Percentiles rank a stretch among this genome's conserved stretches.
These are phyloP conservation scores for Chrysolina americana DNA, from an alignment of 2,888 invertebrate species.

Conservation along the genomic window DNA sequence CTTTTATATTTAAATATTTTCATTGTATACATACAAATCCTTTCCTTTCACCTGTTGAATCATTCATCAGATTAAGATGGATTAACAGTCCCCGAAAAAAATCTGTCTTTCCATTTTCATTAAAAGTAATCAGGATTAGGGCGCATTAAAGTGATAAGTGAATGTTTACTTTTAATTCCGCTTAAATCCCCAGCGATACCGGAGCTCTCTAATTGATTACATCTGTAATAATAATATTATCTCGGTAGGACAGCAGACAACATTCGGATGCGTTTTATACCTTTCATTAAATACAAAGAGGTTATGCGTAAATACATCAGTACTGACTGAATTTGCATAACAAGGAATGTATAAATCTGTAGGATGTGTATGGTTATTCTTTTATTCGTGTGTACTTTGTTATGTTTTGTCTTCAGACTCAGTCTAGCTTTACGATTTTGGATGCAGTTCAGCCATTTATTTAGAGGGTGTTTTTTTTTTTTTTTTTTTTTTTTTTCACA, in stretches of 20 bases:
- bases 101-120: conserved; percentile 5
- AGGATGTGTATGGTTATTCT: neutral
- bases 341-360: conserved; percentile 27
- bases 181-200: conserved; percentile 11
- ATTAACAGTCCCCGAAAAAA: neutral
- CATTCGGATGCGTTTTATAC: conserved; percentile 31
- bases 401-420: too few species aligned
- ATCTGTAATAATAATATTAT: conserved; percentile 38
- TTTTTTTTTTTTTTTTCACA: too few species aligned
- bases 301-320: conserved; percentile 30
- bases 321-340: conserved; percentile 34
- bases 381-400: neutral
- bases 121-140: conserved; percentile 14
- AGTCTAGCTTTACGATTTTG: too few species aligned
- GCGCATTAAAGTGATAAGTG: conserved; percentile 12
- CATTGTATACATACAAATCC: neutral
- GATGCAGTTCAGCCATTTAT: too few species aligned
- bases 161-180: conserved; percentile 18
- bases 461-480: too few species aligned
- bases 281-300: conserved; percentile 27
- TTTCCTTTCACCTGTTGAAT: neutral
- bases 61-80: neutral
- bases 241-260: conserved; percentile 11
- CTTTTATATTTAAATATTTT: too few species aligned
- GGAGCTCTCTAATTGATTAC: conserved; percentile 24